Conservation (phyloP, 2,797 vertebrate species). For the Lepilemur ruficaudatus region DNA sequence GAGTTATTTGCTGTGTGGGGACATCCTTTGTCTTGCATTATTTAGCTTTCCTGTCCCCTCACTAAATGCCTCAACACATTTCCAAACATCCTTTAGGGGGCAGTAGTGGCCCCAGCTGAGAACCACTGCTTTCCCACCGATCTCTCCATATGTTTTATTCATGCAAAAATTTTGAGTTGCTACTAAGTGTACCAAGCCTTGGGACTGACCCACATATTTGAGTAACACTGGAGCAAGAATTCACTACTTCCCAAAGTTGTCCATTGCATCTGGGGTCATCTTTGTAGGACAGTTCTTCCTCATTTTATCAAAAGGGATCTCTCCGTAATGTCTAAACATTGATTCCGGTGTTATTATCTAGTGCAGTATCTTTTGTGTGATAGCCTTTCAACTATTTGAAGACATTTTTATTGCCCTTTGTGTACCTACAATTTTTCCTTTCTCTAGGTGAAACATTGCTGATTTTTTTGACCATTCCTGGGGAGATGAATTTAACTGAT, state of each 20-base stretch:
- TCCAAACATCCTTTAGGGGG: neutral
- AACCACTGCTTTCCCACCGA: neutral
- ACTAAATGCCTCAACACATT: neutral
- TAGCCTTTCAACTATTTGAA: conserved; percentile 24
- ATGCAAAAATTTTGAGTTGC: neutral
- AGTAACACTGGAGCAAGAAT: neutral
- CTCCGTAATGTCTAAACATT: neutral
- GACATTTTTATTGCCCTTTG: neutral
- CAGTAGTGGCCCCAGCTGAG: neutral
- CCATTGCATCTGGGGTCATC: neutral
- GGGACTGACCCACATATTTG: neutral
- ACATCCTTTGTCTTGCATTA: neutral
- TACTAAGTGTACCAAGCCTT: neutral
- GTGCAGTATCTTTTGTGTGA: conserved; percentile 6
- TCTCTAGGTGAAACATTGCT: neutral
- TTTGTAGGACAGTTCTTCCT: conserved; percentile 24
- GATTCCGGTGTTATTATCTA: neutral
- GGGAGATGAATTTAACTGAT: conserved; percentile 2
- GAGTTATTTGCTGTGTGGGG: neutral
- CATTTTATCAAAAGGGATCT: neutral
- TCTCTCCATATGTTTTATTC: neutral
- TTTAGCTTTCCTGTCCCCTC: neutral
- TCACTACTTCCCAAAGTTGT: neutral
- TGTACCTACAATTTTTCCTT: neutral
- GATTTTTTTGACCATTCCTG: neutral